Conservation (phyloP, 2,113 vertebrate species). For the Microcebus griseorufus region DNA sequence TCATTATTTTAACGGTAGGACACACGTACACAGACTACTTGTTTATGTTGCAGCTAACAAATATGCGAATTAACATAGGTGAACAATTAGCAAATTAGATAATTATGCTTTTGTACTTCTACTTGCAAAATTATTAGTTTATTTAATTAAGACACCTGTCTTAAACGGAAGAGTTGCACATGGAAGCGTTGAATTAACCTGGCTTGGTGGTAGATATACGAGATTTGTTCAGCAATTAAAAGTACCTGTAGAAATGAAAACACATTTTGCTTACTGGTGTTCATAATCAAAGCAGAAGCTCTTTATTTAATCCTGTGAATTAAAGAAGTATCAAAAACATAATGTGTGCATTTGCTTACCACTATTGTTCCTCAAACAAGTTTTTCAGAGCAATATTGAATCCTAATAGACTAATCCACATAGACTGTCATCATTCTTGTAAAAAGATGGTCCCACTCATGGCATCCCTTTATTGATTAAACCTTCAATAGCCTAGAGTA, state of each 20-base stretch:
- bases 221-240: constrained; percentile 42
- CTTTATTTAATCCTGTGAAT: neutral
- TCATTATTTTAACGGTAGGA: constrained; percentile 30
- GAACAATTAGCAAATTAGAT: constrained; percentile 70
- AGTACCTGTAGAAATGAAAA: constrained; percentile 7
- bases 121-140: constrained; percentile 72
- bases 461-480: neutral
- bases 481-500: neutral
- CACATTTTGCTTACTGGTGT: constrained; percentile 12
- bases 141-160: constrained; percentile 75
- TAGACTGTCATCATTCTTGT: neutral
- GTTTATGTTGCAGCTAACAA: constrained; percentile 46
- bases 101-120: constrained; percentile 68
- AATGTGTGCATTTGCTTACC: neutral
- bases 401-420: neutral
- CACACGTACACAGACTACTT: constrained; percentile 30
- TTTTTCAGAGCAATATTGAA: neutral
- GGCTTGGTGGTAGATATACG: neutral
- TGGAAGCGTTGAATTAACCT: constrained; percentile 44
- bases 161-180: constrained; percentile 1
- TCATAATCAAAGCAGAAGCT: neutral
- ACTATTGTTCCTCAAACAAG: neutral
- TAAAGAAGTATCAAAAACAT: neutral
- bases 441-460: neutral
- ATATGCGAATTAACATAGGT: constrained; percentile 61